Conservation (phyloP, 2,113 vertebrate genomes). For the Aphyosemion australe region DNA sequence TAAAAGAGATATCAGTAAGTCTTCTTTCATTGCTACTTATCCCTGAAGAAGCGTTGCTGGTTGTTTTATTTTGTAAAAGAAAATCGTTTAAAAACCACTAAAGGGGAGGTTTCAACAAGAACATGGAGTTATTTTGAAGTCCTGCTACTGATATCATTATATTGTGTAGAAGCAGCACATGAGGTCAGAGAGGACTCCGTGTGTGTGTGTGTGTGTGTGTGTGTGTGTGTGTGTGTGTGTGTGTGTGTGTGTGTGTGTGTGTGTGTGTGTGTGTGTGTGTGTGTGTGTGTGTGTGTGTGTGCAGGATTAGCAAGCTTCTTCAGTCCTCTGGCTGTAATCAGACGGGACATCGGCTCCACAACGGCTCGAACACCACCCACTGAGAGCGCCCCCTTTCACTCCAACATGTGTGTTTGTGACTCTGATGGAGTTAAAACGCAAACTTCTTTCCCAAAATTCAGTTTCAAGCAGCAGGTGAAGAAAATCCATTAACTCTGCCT, state of each 20-base stretch:
- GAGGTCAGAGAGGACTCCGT: slow-evolving; percentile 36
- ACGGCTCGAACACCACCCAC: slow-evolving; percentile 67
- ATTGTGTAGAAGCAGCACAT: slow-evolving; percentile 36
- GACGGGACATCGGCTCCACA: slow-evolving; percentile 80
- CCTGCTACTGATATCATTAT: slow-evolving; percentile 77
- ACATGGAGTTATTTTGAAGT: slow-evolving; percentile 14
- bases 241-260: slow-evolving; percentile 6
- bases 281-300: slow-evolving; percentile 23
- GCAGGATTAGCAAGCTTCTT: slow-evolving; percentile 76
- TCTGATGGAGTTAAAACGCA: slow-evolving; percentile 59
- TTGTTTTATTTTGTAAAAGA: too few relatives aligned
- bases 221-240: slow-evolving; percentile 36
- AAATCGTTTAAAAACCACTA: too few relatives aligned
- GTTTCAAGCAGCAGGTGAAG: not conserved
- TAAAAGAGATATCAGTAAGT: too few relatives aligned
- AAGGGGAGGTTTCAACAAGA: too few relatives aligned
- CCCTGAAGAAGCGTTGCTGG: too few relatives aligned
- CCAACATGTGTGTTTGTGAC: slow-evolving; percentile 65
- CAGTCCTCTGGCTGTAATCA: slow-evolving; percentile 77
- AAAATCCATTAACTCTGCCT: too few relatives aligned
- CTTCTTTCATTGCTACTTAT: too few relatives aligned
- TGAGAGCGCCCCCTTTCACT: slow-evolving; percentile 61
- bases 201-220: slow-evolving; percentile 31
- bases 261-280: slow-evolving; percentile 47
- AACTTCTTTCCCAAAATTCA: not conserved